phyloP scores from a whole-genome alignment of 2,888 invertebrate species.

The Chelonus formosanus region DNA sequence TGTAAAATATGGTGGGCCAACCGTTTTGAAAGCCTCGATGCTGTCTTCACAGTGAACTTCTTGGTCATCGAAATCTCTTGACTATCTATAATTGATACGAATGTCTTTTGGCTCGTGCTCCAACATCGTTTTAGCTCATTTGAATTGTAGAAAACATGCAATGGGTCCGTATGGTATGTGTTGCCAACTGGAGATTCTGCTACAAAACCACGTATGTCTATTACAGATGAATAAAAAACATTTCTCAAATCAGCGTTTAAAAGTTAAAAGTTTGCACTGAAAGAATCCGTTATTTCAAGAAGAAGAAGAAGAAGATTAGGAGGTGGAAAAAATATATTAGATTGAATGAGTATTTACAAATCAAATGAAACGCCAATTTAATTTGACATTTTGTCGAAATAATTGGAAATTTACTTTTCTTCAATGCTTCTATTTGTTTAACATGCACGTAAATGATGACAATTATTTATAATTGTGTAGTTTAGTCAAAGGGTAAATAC shows the following conservation, averaged over 20 bases:
- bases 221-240: not conserved
- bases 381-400: too few species aligned
- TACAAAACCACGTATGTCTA: not conserved
- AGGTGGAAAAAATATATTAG: too few species aligned
- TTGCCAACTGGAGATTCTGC: constrained; percentile 1
- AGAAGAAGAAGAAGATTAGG: too few species aligned
- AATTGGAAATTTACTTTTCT: too few species aligned
- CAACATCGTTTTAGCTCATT: constrained; percentile 59
- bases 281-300: too few species aligned
- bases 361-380: too few species aligned
- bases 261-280: not conserved
- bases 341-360: too few species aligned
- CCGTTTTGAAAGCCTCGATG: constrained; percentile 59
- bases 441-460: too few species aligned
- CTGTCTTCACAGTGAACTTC: constrained; percentile 57
- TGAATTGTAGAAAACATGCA: constrained; percentile 45
- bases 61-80: constrained; percentile 37
- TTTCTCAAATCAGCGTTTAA: not conserved
- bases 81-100: constrained; percentile 61
- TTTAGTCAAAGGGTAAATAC: too few species aligned
- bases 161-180: not conserved
- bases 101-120: constrained; percentile 59
- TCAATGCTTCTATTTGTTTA: too few species aligned
- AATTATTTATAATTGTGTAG: too few species aligned
- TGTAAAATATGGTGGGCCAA: constrained; percentile 64